Conservation (phyloP, 1,140 invertebrate species). For the Halotydeus destructor region DNA sequence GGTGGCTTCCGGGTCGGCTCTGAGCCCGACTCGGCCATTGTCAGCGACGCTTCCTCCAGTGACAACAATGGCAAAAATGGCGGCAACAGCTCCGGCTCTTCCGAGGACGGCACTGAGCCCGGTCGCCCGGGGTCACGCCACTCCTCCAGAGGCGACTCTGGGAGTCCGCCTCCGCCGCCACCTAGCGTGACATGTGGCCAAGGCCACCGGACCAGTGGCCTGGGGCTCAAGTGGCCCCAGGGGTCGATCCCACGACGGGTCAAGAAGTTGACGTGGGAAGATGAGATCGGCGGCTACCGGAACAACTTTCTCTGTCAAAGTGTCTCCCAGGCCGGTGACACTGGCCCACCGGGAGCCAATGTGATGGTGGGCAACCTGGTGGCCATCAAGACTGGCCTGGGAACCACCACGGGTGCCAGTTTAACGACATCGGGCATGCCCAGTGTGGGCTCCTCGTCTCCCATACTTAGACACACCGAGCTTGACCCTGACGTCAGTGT, state of each 20-base stretch:
- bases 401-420: background rate
- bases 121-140: background rate
- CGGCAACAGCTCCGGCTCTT: conserved; percentile 1
- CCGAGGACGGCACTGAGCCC: background rate
- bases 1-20: too few species aligned
- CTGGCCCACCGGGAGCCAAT: background rate
- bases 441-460: background rate
- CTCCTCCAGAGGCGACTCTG: conserved; percentile 4
- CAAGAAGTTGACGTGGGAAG: conserved; percentile 50
- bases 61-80: conserved; percentile 1
- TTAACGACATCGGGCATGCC: background rate
- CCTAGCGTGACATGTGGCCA: conserved; percentile 1
- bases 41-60: conserved; percentile 11
- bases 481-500: conserved; percentile 32
- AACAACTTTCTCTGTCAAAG: conserved; percentile 3
- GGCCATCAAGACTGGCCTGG: background rate
- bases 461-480: conserved; percentile 25
- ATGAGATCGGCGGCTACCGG: conserved; percentile 26
- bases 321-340: too few species aligned
- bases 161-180: conserved; percentile 8
- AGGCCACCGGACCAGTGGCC: conserved; percentile 5
- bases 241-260: conserved; percentile 39
- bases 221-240: conserved; percentile 20
- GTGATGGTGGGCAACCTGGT: background rate
- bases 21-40: conserved; percentile 7